Evolutionary conservation across 1,140 invertebrate genomes (phyloP).

Genomic region (Panagrolaimus sp.): DNA sequence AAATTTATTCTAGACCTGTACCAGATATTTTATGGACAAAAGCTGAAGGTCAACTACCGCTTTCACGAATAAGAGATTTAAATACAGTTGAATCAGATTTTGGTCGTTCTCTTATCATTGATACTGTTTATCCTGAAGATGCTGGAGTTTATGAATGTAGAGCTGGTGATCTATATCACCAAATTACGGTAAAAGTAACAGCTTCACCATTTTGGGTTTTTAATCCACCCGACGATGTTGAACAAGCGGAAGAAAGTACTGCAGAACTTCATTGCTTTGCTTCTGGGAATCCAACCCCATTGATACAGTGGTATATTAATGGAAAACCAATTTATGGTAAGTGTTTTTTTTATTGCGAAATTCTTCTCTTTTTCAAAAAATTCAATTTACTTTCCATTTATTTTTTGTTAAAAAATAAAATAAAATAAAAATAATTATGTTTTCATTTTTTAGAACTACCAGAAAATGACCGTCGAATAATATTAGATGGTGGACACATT

Average conservation of each 20-base stretch:
- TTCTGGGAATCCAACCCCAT: conserved; percentile 77
- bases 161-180: conserved; percentile 27
- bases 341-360: not conserved
- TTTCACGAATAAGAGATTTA: conserved; percentile 38
- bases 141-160: conserved; percentile 42
- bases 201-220: conserved; percentile 81
- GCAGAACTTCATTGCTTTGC: conserved; percentile 81
- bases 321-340: conserved; percentile 65
- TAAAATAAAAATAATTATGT: conserved; percentile 15
- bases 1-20: conserved; percentile 33
- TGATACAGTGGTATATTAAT: conserved; percentile 93
- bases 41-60: conserved; percentile 40
- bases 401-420: conserved; percentile 21
- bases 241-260: conserved; percentile 82
- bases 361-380: not conserved
- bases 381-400: conserved; percentile 18
- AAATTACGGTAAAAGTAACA: conserved; percentile 39
- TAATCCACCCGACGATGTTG: conserved; percentile 78
- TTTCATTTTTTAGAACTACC: conserved; percentile 65
- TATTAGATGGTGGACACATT: conserved; percentile 53
- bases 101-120: conserved; percentile 42
- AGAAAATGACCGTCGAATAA: conserved; percentile 66
- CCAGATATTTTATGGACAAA: conserved; percentile 40
- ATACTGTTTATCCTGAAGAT: conserved; percentile 47
- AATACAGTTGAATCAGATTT: conserved; percentile 32